Evolutionary conservation across 2,888 invertebrate species (phyloP).

Genomic region (Tinea trinotella): DNA sequence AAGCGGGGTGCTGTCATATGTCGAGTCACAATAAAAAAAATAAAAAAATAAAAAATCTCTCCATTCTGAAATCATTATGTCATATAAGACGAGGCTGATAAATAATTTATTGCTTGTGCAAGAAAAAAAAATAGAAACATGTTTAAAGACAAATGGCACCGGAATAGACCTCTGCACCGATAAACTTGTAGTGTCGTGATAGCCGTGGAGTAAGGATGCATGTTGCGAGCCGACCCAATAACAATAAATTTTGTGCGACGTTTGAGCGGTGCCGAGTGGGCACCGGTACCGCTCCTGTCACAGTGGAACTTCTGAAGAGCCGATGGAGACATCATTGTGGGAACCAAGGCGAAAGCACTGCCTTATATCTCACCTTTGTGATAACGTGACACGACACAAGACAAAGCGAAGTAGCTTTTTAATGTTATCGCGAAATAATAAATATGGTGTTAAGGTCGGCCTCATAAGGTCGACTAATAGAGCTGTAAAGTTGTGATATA

Average conservation of each 20-base stretch:
- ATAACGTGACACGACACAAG: constrained; percentile 14
- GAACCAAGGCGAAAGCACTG: constrained; percentile 5
- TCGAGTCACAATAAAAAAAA: too few species aligned
- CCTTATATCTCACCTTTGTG: constrained; percentile 13
- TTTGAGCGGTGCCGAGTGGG: constrained; percentile 55
- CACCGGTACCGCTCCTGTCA: constrained; percentile 34
- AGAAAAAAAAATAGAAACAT: neutral
- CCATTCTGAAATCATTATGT: too few species aligned
- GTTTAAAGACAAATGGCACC: constrained; percentile 18
- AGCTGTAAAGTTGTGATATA: neutral
- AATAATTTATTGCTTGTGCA: neutral
- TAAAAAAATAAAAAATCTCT: too few species aligned
- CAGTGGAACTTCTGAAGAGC: constrained; percentile 24
- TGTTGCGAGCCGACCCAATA: constrained; percentile 66
- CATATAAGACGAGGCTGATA: constrained; percentile 37
- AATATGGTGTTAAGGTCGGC: constrained; percentile 4
- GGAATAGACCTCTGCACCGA: constrained; percentile 38
- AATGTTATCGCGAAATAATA: constrained; percentile 18
- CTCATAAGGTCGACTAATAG: neutral
- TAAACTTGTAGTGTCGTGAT: constrained; percentile 67
- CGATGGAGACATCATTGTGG: constrained; percentile 13
- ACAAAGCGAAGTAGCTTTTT: constrained; percentile 18
- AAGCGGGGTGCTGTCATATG: too few species aligned
- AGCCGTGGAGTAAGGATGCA: constrained; percentile 69
- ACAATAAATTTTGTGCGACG: constrained; percentile 68